A percentile compares a stretch with the other conserved stretches of the same genome.
These are phyloP conservation scores for Pseudachorutes palmiensis DNA, from an alignment of 1,140 invertebrate genomes.

Conservation along the genomic window DNA sequence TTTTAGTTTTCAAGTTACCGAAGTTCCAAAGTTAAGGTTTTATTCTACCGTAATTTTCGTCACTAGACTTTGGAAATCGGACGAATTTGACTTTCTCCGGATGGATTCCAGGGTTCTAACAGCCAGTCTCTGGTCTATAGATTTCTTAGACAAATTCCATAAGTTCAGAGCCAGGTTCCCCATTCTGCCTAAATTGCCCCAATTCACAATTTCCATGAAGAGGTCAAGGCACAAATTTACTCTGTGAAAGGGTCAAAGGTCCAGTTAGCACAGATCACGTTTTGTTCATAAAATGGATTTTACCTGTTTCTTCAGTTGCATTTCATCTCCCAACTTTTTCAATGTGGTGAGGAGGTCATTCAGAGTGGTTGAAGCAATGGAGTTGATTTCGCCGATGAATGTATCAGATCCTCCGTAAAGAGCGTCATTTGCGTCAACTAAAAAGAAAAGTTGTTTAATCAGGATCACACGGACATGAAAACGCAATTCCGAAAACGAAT, in stretches of 20 bases:
- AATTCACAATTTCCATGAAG: slow-evolving; percentile 30
- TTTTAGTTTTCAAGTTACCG: neutral
- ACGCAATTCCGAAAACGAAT: neutral
- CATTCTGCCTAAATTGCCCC: slow-evolving; percentile 31
- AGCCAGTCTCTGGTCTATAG: slow-evolving; percentile 27
- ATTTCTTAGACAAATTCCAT: slow-evolving; percentile 32
- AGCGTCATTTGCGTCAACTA: slow-evolving; percentile 86
- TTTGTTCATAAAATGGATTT: too few species aligned
- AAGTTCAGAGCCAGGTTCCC: slow-evolving; percentile 27
- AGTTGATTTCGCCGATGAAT: slow-evolving; percentile 71
- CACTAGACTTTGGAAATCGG: slow-evolving; percentile 21
- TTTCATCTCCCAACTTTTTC: slow-evolving; percentile 43
- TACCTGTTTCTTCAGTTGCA: slow-evolving; percentile 41
- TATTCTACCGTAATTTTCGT: slow-evolving; percentile 21
- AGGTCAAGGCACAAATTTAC: slow-evolving; percentile 29
- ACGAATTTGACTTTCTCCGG: slow-evolving; percentile 8
- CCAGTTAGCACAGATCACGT: too few species aligned
- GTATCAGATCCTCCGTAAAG: slow-evolving; percentile 84
- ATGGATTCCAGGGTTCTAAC: slow-evolving; percentile 21
- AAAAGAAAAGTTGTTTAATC: too few species aligned
- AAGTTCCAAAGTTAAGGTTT: neutral
- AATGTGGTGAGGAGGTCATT: slow-evolving; percentile 68
- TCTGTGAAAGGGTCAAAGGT: slow-evolving; percentile 13
- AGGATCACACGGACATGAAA: slow-evolving; percentile 16
- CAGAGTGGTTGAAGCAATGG: slow-evolving; percentile 65